phyloP scores from a whole-genome alignment of 2,797 vertebrate genomes.

The Protosalanx chinensis region DNA sequence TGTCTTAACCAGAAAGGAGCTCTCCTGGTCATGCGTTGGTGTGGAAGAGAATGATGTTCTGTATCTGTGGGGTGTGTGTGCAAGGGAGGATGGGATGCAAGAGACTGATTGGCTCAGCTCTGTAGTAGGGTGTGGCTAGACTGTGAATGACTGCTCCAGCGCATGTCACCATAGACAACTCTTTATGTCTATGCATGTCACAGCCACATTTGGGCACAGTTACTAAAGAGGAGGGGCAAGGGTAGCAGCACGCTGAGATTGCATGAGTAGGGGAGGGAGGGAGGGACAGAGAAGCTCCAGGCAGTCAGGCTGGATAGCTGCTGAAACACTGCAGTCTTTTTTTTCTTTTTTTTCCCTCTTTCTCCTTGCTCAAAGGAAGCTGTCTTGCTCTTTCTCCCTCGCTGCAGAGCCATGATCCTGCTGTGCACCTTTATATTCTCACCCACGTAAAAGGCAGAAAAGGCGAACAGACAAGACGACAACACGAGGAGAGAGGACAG shows the following conservation, averaged over 20 bases:
- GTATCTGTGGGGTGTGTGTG: slow-evolving; percentile 17
- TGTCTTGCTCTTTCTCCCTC: slow-evolving; percentile 23
- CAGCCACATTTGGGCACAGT: slow-evolving; percentile 62
- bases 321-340: slow-evolving; percentile 74
- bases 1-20: slow-evolving; percentile 48
- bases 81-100: slow-evolving; percentile 50
- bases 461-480: slow-evolving; percentile 16
- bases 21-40: slow-evolving; percentile 33
- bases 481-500: slow-evolving; percentile 34
- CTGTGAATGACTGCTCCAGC: slow-evolving; percentile 63
- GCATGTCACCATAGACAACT: slow-evolving; percentile 31
- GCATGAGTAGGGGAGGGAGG: slow-evolving; percentile 45
- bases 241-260: slow-evolving; percentile 56
- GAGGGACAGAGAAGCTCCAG: slow-evolving; percentile 57
- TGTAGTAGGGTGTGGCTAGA: slow-evolving; percentile 62
- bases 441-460: slow-evolving; percentile 53
- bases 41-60: slow-evolving; percentile 3
- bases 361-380: slow-evolving; percentile 65
- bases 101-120: slow-evolving; percentile 60
- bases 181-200: slow-evolving; percentile 27
- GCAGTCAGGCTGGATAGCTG: slow-evolving; percentile 65
- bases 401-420: slow-evolving; percentile 53
- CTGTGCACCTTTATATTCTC: slow-evolving; percentile 53
- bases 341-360: slow-evolving; percentile 23
- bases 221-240: slow-evolving; percentile 56